phyloP scores from a whole-genome alignment of 2,797 vertebrate genomes.

The Limosa lapponica region DNA sequence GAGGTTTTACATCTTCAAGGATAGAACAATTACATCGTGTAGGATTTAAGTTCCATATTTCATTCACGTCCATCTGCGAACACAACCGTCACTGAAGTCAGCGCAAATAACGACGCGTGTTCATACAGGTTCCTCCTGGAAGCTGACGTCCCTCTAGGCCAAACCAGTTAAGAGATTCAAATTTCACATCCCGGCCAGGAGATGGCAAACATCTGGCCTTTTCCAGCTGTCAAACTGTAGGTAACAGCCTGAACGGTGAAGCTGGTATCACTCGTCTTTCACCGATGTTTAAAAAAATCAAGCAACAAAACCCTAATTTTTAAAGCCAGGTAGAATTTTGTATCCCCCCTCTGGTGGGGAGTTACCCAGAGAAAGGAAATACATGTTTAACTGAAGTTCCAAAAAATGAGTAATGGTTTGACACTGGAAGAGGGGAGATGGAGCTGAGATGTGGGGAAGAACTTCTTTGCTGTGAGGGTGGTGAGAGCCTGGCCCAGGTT shows the following conservation, averaged over 20 bases:
- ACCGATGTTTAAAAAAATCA: rapidly evolving
- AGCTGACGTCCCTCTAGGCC: neutral
- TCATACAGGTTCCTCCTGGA: neutral
- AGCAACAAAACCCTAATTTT: rapidly evolving
- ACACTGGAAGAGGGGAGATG: neutral
- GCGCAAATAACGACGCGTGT: rapidly evolving
- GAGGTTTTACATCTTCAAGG: neutral
- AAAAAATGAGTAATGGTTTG: neutral
- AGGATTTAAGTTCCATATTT: neutral
- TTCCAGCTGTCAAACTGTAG: neutral
- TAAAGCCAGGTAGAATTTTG: rapidly evolving
- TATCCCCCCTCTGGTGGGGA: neutral
- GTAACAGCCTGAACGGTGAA: rapidly evolving
- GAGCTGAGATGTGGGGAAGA: no score
- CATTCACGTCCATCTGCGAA: neutral
- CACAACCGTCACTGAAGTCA: neutral
- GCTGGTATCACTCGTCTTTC: neutral
- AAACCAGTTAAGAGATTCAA: neutral
- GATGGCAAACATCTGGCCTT: neutral
- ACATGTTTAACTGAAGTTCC: rapidly evolving
- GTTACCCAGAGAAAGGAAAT: neutral
- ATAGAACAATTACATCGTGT: neutral
- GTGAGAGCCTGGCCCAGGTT: no score
- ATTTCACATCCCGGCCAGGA: neutral
- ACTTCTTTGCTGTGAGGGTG: no score